phyloP scores from a whole-genome alignment of 1,140 invertebrate genomes.

The Trigoniulus corallinus region DNA sequence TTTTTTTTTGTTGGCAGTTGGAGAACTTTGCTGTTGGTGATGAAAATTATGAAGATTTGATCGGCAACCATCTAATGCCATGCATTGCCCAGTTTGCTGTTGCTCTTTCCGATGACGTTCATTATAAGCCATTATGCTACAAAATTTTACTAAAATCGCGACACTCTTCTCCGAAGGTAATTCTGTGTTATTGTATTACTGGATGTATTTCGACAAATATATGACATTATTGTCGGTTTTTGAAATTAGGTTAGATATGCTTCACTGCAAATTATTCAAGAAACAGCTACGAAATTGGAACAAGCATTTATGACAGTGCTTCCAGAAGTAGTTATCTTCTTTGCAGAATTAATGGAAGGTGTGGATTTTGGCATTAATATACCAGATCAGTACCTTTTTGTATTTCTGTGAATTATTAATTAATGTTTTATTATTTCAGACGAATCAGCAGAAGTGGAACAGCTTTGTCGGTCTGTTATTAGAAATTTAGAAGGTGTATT shows the following conservation, averaged over 20 bases:
- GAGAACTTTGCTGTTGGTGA: slow-evolving; percentile 57
- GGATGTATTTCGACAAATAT: background rate
- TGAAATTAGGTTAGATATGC: slow-evolving; percentile 23
- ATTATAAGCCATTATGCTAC: slow-evolving; percentile 78
- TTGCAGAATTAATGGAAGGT: slow-evolving; percentile 35
- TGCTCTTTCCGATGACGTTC: slow-evolving; percentile 60
- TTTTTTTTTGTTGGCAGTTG: slow-evolving; percentile 26
- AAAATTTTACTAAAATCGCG: slow-evolving; percentile 75
- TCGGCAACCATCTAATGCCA: slow-evolving; percentile 45
- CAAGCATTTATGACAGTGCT: slow-evolving; percentile 29
- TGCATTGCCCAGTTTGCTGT: slow-evolving; percentile 64
- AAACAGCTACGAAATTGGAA: slow-evolving; percentile 24
- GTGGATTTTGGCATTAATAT: background rate
- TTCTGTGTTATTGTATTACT: slow-evolving; percentile 3
- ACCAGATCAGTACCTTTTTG: slow-evolving; percentile 4
- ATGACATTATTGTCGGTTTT: background rate
- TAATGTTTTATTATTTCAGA: slow-evolving; percentile 19
- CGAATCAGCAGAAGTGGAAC: slow-evolving; percentile 25
- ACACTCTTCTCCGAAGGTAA: slow-evolving; percentile 41
- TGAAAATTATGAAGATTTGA: slow-evolving; percentile 37
- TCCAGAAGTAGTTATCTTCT: slow-evolving; percentile 32
- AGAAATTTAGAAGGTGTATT: slow-evolving; percentile 24
- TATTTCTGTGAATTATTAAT: background rate
- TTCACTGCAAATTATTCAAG: slow-evolving; percentile 23
- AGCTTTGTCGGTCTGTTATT: slow-evolving; percentile 23